These are phyloP conservation scores for Hyles vespertilio DNA, from an alignment of 1,140 invertebrate genomes.

Conservation along the genomic window DNA sequence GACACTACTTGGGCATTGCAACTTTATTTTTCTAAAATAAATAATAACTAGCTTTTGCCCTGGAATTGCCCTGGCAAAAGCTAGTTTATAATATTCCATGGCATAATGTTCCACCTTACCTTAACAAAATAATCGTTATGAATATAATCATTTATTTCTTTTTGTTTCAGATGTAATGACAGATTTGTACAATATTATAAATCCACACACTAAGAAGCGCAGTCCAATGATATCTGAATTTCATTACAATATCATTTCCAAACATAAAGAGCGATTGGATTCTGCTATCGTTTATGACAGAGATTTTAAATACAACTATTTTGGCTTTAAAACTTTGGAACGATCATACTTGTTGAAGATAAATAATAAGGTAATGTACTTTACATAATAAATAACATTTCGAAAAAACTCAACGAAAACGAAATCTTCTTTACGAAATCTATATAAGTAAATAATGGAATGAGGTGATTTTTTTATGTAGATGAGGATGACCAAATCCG, in stretches of 20 bases:
- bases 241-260: conserved; percentile 89
- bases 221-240: conserved; percentile 92
- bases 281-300: conserved; percentile 98
- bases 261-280: conserved; percentile 92
- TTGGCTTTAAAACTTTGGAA: conserved; percentile 99
- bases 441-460: too few relatives aligned
- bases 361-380: conserved; percentile 7
- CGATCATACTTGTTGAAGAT: conserved; percentile 76
- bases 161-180: conserved; percentile 88
- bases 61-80: too few relatives aligned
- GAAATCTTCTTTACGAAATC: too few relatives aligned
- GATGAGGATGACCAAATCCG: too few relatives aligned
- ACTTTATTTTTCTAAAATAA: too few relatives aligned
- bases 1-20: too few relatives aligned
- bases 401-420: too few relatives aligned
- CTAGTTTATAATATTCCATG: too few relatives aligned
- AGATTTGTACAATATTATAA: conserved; percentile 88
- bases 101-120: too few relatives aligned
- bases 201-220: conserved; percentile 82
- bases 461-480: too few relatives aligned
- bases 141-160: neutral
- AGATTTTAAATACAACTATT: conserved; percentile 98
- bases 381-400: neutral
- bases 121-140: neutral
- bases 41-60: too few relatives aligned